These are phyloP conservation scores for Archips xylosteana DNA, from an alignment of 2,888 invertebrate genomes.

Conservation along the genomic window DNA sequence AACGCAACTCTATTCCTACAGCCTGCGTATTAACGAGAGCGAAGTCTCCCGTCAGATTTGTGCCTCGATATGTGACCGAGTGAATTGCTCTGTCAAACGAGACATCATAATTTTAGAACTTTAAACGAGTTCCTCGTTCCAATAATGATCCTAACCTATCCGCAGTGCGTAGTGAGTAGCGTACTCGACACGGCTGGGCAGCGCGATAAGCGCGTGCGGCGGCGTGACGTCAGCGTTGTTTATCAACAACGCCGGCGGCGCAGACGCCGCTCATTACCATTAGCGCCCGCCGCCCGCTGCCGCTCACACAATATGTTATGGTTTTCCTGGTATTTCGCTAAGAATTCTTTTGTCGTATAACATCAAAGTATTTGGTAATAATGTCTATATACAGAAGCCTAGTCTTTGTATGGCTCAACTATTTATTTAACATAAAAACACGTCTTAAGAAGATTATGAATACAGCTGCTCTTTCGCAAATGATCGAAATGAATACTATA, in stretches of 20 bases:
- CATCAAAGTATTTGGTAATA: not conserved
- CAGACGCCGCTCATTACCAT: conserved; percentile 10
- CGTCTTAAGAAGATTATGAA: too few species aligned
- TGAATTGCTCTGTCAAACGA: not conserved
- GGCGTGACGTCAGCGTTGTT: conserved; percentile 37
- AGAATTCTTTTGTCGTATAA: not conserved
- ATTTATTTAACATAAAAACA: too few species aligned
- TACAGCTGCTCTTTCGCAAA: too few species aligned
- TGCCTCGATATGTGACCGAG: not conserved
- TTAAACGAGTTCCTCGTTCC: not conserved
- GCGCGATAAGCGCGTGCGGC: conserved; percentile 21
- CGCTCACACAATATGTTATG: not conserved
- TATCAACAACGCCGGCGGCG: conserved; percentile 39
- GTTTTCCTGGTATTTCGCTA: not conserved
- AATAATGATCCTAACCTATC: not conserved
- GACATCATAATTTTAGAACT: not conserved
- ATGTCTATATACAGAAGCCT: not conserved
- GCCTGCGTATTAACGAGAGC: too few species aligned
- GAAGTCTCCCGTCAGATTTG: too few species aligned
- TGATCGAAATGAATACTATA: too few species aligned
- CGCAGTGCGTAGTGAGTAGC: not conserved
- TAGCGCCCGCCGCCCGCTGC: not conserved
- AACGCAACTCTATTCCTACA: too few species aligned
- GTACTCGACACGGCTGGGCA: not conserved
- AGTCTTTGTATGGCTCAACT: too few species aligned